Evolutionary conservation across 1,140 invertebrate species (phyloP).

Genomic region (Neodiprion pinetum): DNA sequence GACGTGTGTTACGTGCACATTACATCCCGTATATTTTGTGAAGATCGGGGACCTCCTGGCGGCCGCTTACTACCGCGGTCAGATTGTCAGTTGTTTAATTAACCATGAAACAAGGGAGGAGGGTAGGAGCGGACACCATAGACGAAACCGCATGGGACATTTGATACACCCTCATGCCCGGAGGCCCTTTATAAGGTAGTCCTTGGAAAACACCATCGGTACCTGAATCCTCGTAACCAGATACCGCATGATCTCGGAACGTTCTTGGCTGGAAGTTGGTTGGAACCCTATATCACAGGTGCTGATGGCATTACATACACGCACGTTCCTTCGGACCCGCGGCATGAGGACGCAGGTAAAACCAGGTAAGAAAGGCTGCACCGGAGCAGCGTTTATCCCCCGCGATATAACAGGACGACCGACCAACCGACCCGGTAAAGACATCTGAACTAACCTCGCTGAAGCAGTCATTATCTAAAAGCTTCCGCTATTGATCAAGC

Average conservation of each 20-base stretch:
- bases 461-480: not conserved
- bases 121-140: constrained; percentile 51
- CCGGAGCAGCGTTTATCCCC: too few species aligned
- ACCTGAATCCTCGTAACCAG: constrained; percentile 53
- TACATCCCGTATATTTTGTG: constrained; percentile 10
- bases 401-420: too few species aligned
- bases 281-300: constrained; percentile 62
- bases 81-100: constrained; percentile 62
- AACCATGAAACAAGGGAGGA: constrained; percentile 62
- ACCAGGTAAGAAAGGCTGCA: too few species aligned
- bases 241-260: constrained; percentile 36
- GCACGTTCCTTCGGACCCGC: not conserved
- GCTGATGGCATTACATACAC: constrained; percentile 32
- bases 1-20: not conserved
- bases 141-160: constrained; percentile 56
- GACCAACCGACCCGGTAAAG: too few species aligned
- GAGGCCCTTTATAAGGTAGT: constrained; percentile 44
- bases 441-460: not conserved
- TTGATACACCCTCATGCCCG: constrained; percentile 55
- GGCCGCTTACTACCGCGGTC: constrained; percentile 59
- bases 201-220: constrained; percentile 48
- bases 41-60: constrained; percentile 43
- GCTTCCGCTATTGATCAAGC: not conserved
- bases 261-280: not conserved
- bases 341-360: not conserved